Conservation (phyloP, 2,888 invertebrate species). For the Cataglyphis cursor region DNA sequence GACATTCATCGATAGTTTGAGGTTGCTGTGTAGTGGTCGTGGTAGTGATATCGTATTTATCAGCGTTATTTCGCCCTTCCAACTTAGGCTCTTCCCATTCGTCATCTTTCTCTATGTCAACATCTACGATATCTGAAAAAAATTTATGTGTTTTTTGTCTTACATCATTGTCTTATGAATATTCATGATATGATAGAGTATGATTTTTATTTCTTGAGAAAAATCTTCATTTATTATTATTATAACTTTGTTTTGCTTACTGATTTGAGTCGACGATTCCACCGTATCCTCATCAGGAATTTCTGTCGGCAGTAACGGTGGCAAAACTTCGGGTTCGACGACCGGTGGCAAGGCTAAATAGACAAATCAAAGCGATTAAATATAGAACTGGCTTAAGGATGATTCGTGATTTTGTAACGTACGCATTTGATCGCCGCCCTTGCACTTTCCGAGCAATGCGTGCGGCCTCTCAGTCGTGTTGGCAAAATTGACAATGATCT, state of each 20-base stretch:
- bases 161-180: not conserved
- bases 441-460: conserved; percentile 89
- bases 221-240: not conserved
- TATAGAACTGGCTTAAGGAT: not conserved
- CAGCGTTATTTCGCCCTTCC: conserved; percentile 65
- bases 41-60: conserved; percentile 62
- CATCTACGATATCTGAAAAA: conserved; percentile 69
- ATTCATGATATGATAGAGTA: not conserved
- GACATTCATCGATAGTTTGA: conserved; percentile 85
- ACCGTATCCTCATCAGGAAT: conserved; percentile 67
- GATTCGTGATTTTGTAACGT: conserved; percentile 41
- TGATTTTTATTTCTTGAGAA: conserved; percentile 20
- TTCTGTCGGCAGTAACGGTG: conserved; percentile 73
- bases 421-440: conserved; percentile 84
- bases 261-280: conserved; percentile 70
- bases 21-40: conserved; percentile 79
- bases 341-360: conserved; percentile 62
- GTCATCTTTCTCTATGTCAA: conserved; percentile 63
- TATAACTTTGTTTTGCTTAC: conserved; percentile 63
- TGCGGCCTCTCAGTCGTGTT: conserved; percentile 89
- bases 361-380: conserved; percentile 66
- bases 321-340: conserved; percentile 68
- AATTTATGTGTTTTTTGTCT: conserved; percentile 31
- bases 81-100: conserved; percentile 68
- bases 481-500: conserved; percentile 93